Conservation (phyloP, 2,888 invertebrate species). For the Pachycephus smyrnensis region DNA sequence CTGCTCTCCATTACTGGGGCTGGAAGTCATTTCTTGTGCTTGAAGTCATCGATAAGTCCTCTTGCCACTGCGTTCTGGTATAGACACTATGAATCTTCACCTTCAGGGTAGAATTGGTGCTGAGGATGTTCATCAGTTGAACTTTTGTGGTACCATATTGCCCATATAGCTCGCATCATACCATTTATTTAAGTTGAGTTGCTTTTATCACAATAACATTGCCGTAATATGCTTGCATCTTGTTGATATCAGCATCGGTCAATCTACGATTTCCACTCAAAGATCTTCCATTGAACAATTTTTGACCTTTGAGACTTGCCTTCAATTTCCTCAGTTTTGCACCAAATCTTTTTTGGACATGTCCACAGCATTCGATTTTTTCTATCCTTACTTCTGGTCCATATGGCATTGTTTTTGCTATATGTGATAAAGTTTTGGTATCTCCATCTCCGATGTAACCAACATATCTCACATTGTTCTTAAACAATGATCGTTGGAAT, state of each 20-base stretch:
- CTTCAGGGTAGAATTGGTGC: constrained; percentile 16
- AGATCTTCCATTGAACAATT: constrained; percentile 4
- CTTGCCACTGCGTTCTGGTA: constrained; percentile 11
- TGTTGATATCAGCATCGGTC: not conserved
- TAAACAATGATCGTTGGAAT: constrained; percentile 13
- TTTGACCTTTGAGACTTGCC: not conserved
- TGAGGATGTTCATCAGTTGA: constrained; percentile 20
- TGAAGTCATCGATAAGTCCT: constrained; percentile 4
- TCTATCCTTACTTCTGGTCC: not conserved
- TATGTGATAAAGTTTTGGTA: constrained; percentile 7
- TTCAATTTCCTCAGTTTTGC: constrained; percentile 7
- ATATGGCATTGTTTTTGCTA: constrained; percentile 13
- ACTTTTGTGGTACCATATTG: constrained; percentile 14
- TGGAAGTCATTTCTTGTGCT: constrained; percentile 23
- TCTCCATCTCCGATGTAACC: constrained; percentile 18
- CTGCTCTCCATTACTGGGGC: constrained; percentile 19
- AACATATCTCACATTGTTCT: constrained; percentile 7
- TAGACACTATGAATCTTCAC: constrained; percentile 22
- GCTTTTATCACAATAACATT: constrained; percentile 7
- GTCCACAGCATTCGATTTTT: constrained; percentile 5
- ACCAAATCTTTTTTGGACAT: constrained; percentile 9
- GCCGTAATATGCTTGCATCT: constrained; percentile 8
- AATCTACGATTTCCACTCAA: not conserved
- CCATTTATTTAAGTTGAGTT: not conserved
- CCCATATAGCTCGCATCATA: constrained; percentile 19